phyloP scores from a whole-genome alignment of 1,140 invertebrate species.

The Drosophila bipectinata region DNA sequence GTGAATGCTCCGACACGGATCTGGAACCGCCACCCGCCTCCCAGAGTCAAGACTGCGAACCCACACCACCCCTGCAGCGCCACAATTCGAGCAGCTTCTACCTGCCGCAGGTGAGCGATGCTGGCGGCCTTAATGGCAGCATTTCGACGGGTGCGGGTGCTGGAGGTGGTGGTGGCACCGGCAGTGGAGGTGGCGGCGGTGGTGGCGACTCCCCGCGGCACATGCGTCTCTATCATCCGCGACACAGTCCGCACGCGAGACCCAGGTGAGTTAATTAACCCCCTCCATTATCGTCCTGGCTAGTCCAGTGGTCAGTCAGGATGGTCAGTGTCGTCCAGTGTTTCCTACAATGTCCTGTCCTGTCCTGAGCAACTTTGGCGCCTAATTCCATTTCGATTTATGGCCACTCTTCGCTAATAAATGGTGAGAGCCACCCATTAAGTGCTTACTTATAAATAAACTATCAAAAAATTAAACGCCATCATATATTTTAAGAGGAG shows the following conservation, averaged over 20 bases:
- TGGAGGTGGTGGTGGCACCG: constrained; percentile 6
- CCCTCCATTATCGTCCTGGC: background rate
- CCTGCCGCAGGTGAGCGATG: constrained; percentile 86
- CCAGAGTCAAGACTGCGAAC: constrained; percentile 96
- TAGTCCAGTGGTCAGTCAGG: background rate
- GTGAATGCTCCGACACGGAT: constrained; percentile 90
- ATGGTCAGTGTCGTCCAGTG: too few species aligned
- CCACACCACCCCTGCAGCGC: constrained; percentile 94
- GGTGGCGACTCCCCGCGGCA: constrained; percentile 87
- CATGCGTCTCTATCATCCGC: constrained; percentile 86
- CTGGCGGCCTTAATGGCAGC: constrained; percentile 63
- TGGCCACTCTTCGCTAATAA: background rate
- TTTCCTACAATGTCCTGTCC: too few species aligned
- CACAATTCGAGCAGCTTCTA: constrained; percentile 97
- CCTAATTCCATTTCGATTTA: background rate
- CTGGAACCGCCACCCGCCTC: constrained; percentile 92
- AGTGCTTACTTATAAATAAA: constrained; percentile 1
- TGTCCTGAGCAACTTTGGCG: background rate
- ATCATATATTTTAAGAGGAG: background rate
- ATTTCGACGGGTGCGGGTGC: constrained; percentile 57
- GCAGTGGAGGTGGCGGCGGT: constrained; percentile 57
- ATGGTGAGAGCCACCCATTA: background rate
- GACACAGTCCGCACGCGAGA: constrained; percentile 91
- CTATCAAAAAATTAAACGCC: constrained; percentile 1
- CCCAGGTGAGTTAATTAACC: constrained; percentile 85